Base-by-base conservation (phyloP, 2,888 invertebrate species). In the Nephrotoma guestfalica region DNA sequence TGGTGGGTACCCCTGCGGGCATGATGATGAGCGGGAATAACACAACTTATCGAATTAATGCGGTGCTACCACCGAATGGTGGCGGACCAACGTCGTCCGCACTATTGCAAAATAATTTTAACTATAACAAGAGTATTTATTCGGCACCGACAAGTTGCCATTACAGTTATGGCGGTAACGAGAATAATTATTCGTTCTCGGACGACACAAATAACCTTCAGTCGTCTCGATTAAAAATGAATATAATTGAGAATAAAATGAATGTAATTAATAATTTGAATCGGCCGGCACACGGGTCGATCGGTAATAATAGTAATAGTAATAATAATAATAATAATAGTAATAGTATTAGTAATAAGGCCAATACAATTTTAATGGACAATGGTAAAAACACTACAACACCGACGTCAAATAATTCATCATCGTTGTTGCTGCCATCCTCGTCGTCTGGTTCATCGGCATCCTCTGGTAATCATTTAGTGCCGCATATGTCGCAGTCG, bases 201-300 rank as follows among this genome's bases (percentile, higher is more conserved):
- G 87, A 87, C 87, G 42, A 84, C 13, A 41, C 9, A 41, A 84
- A 84, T 84, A 84, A 84, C 41, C 9, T 41, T 11, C 42, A 41
- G 42, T 84, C 84, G 41, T 41, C 41, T 3, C 84, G 84, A n/a
- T n/a, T 86, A 87, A 90, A 90, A 91, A 91, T 92, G 88, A 91
- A 91, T 88, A 91, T 91, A 85, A 92, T 90, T 86, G 92, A 92
- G 88, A 91, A 91, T 88, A 90, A 90, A 90, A 90, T 91, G 89
- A 90, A 90, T 88, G 43, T 89, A 88, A 89, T 90, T 89, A 90
- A 89, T 89, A 90, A 90, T 88, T 88, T 89, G 87, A 89, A 89
- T 88, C 88, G 89, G 88, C 88, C 89, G 87, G 88, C 89, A 88
- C 88, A 88, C 88, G 88, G 88, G 88, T 88, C 88, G 89, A 86